A percentile compares a stretch with the other conserved stretches of the same genome.
Conservation (phyloP, 2,797 vertebrate genomes). For the Amazonetta brasiliensis region DNA sequence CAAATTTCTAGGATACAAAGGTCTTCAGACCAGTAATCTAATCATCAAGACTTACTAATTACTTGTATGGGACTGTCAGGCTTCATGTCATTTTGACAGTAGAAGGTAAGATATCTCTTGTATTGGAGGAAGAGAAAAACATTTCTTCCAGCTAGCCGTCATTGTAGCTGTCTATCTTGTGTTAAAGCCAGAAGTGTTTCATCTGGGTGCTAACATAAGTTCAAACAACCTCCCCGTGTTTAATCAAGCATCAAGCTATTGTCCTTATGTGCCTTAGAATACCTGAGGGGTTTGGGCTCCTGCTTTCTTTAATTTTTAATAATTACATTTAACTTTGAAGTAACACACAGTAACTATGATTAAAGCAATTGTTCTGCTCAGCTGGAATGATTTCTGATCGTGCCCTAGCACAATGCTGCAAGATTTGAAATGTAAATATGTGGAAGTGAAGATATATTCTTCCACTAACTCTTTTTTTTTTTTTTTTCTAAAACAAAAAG, state of each 20-base stretch:
- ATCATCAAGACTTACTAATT: neutral
- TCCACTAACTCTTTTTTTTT: neutral
- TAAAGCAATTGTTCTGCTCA: slow-evolving; percentile 64
- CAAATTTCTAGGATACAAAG: neutral
- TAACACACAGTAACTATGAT: slow-evolving; percentile 46
- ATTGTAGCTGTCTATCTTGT: neutral
- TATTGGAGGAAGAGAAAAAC: neutral
- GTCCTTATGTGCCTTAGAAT: slow-evolving; percentile 31
- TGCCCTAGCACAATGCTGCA: slow-evolving; percentile 8
- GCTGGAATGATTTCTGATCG: slow-evolving; percentile 46
- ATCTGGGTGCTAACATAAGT: neutral
- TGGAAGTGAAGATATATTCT: neutral
- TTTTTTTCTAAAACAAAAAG: neutral
- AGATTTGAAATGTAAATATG: slow-evolving; percentile 47
- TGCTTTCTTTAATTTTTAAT: slow-evolving; percentile 52
- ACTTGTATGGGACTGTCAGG: neutral
- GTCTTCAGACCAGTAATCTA: neutral
- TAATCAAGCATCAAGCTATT: slow-evolving; percentile 53
- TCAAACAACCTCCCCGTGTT: neutral
- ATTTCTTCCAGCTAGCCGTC: neutral
- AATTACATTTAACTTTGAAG: slow-evolving; percentile 55
- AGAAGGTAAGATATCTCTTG: neutral
- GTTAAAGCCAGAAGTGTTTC: slow-evolving; percentile 3
- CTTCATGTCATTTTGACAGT: neutral
- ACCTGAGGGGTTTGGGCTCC: neutral